Evolutionary conservation across 2,888 invertebrate genomes (phyloP).

Genomic region (Athalia circularis): DNA sequence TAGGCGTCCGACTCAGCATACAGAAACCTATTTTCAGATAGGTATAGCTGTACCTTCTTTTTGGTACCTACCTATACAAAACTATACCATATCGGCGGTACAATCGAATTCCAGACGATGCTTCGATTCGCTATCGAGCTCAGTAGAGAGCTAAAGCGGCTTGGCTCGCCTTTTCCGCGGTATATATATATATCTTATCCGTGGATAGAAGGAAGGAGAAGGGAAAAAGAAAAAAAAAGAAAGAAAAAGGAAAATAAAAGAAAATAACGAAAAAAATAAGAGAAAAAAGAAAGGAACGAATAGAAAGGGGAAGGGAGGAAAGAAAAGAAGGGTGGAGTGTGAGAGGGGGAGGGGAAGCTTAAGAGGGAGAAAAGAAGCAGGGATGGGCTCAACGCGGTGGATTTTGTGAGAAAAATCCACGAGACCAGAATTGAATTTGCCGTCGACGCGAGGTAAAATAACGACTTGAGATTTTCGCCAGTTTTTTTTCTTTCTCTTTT

Average conservation of each 20-base stretch:
- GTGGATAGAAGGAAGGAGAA: slow-evolving; percentile 8
- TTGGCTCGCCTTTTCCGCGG: neutral
- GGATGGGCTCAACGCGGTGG: slow-evolving; percentile 34
- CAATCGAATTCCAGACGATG: slow-evolving; percentile 40
- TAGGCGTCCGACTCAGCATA: slow-evolving; percentile 10
- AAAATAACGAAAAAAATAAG: too few relatives aligned
- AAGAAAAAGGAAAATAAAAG: neutral
- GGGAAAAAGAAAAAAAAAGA: neutral
- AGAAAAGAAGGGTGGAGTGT: neutral
- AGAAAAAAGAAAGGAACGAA: too few relatives aligned
- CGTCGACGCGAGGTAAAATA: slow-evolving; percentile 40
- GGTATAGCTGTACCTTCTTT: slow-evolving; percentile 5
- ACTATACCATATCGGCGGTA: slow-evolving; percentile 35
- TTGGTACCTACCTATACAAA: too few relatives aligned
- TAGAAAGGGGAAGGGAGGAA: neutral
- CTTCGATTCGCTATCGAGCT: slow-evolving; percentile 30
- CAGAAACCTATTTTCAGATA: slow-evolving; percentile 37
- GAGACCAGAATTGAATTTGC: slow-evolving; percentile 40
- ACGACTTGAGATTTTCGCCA: slow-evolving; percentile 34
- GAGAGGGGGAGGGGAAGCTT: slow-evolving; percentile 5
- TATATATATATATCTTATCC: neutral
- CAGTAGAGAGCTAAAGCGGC: slow-evolving; percentile 27
- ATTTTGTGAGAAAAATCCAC: slow-evolving; percentile 33
- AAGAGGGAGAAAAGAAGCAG: slow-evolving; percentile 18
- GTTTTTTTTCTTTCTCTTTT: too few relatives aligned